Conservation (phyloP, 2,797 vertebrate species). For the Melanotaenia nigrans region DNA sequence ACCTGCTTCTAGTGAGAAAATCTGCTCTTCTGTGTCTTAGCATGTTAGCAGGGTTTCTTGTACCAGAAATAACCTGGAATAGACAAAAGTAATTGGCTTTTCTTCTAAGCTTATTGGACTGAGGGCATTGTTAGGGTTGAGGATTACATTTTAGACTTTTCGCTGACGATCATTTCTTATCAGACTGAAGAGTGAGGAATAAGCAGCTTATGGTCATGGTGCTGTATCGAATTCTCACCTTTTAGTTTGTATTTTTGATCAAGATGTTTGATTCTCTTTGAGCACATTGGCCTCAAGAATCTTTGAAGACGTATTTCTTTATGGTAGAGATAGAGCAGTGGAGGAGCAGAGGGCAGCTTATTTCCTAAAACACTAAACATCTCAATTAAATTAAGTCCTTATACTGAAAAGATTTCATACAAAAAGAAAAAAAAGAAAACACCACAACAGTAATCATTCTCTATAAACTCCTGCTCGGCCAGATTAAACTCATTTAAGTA, state of each 20-base stretch:
- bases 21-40: constrained; percentile 46
- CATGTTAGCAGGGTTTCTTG: constrained; percentile 55
- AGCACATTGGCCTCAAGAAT: background rate
- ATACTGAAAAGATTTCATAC: background rate
- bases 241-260: constrained; percentile 1
- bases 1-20: constrained; percentile 23
- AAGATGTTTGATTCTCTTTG: background rate
- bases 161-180: constrained; percentile 35
- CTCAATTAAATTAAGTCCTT: background rate
- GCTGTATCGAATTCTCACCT: constrained; percentile 23
- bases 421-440: background rate
- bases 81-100: constrained; percentile 75
- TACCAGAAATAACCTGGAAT: constrained; percentile 60
- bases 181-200: constrained; percentile 29
- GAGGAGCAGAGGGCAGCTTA: background rate
- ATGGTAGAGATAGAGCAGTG: no score
- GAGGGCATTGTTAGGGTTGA: constrained; percentile 42
- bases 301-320: background rate
- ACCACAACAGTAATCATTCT: constrained; percentile 3
- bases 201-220: constrained; percentile 48
- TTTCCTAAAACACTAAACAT: background rate
- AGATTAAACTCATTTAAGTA: constrained; percentile 39
- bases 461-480: constrained; percentile 11
- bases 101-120: constrained; percentile 49
- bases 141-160: constrained; percentile 47